Base-by-base conservation (phyloP, 2,797 vertebrate species). In the Simalia tracyae region DNA sequence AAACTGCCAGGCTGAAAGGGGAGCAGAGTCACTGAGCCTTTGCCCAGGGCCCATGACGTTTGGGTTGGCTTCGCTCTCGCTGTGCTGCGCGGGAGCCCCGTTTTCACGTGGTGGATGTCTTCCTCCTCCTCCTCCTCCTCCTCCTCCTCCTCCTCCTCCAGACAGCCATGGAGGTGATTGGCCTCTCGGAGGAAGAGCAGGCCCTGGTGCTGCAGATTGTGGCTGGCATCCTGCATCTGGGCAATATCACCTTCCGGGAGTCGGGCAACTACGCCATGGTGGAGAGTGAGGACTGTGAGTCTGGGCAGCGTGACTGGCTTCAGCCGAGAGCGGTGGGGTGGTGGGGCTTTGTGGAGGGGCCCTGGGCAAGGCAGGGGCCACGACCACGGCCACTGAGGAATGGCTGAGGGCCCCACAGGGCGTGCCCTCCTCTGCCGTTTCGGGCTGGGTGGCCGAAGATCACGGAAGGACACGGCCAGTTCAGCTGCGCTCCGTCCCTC, bases 241-340 rank as follows among this genome's bases (percentile, higher is more conserved):
- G 98, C 63, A 98, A 98, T 97, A 97, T 98, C 89, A 94, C 96
- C 91, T 98, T 98, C 94, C 97, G 94, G 93, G 98, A 98, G 89
- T 97, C 98, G 15, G 98, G 98, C 93, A 98, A 98, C 95, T 98
- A 98, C 8, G 98, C 98, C 1, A 92, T 98, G 91, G 98, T 98
- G 24, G 98, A 98, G 88, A 98, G 98, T 19, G 95, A 97, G 92
- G 98, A 98, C 96, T 98, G 98, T 98, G 92, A 98, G 98, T 90
- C 93, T 10, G 1, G 36, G 46, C 9, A 15, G 24, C 1, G 17
- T 31, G 31, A n/a, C 11, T 15, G 7, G 4, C 24, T 5, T 31
- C 6, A 19, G 15, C 24, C 0, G 15, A 0, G 31, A 3, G 14
- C 9, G 24, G 14, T 0, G 12, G 42, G 60, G 3, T 2, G 24